Base-by-base conservation (phyloP, 2,888 invertebrate genomes). In the Drosophila anomelani region DNA sequence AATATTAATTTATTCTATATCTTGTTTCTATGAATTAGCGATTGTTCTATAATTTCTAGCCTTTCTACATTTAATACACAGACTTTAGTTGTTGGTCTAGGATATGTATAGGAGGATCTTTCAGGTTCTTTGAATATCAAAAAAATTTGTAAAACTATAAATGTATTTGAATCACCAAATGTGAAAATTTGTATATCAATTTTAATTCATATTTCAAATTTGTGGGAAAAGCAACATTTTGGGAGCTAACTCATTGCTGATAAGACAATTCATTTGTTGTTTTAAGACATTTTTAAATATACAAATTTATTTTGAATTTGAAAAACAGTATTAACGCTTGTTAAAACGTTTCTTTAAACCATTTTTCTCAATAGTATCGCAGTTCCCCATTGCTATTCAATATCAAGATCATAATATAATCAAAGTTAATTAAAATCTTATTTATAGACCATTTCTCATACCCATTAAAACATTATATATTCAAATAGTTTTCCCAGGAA, bases 401-500 rank as follows among this genome's bases (percentile, higher is more conserved):
- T 23, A 23, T 4, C 23, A 2, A 23, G 0, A 23, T 4, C 3
- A 23, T 23, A 23, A 23, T 23, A 23, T 23, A 4, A 23, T 23
- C 23, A 23, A 49, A 5, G 3, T 34, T 0, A 0, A 54, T 23
- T 7, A 26, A 26, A 39, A 39, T 13, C 12, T 1, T n/a, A 26
- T 20, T 58, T 57, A n/a, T 43, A 23, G 15, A 17, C n/a, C 12
- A 1, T 15, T 59, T 3, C 38, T 38, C n/a, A 10, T n/a, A 15
- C 29, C 7, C n/a, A 12, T 47, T 5, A n/a, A 17, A 4, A 4
- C 32, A 47, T 23, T 13, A n/a, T 15, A 70, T 34, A 66, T 49
- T 34, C 38, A 10, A 63, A 44, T 44, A 63, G 54, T 63, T 51
- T 43, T 43, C 6, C n/a, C 12, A 13, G 47, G 54, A 51, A 64